phyloP scores from a whole-genome alignment of 2,888 invertebrate species.

The Poecilobothrus nobilitatus region DNA sequence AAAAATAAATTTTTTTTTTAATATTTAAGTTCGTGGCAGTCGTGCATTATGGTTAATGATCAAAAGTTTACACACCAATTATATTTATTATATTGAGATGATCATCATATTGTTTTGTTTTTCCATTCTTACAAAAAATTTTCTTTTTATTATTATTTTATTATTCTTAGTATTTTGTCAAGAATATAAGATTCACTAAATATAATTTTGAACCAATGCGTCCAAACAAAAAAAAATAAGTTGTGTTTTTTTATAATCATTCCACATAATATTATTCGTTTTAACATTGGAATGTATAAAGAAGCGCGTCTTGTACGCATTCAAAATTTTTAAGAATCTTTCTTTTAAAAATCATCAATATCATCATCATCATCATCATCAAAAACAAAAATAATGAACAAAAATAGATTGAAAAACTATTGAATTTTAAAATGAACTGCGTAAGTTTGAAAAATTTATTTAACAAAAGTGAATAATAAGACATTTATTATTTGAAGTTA shows the following conservation, averaged over 20 bases:
- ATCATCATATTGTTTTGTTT: neutral
- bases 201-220: neutral
- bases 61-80: neutral
- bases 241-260: neutral
- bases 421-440: neutral
- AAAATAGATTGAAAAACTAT: no score
- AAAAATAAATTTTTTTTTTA: neutral
- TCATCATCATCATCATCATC: no score
- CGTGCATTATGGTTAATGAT: neutral
- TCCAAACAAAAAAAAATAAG: neutral
- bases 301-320: neutral
- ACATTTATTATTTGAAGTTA: neutral
- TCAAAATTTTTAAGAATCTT: neutral
- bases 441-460: neutral
- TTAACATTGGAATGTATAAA: neutral
- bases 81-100: neutral
- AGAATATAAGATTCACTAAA: no score
- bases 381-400: neutral
- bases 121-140: neutral
- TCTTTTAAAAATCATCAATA: neutral
- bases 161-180: no score
- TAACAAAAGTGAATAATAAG: neutral
- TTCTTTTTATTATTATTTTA: no score
- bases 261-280: neutral
- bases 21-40: conserved; percentile 4